Percentiles rank a stretch among this genome's conserved stretches.
Evolutionary conservation across 2,797 vertebrate genomes (phyloP).

Genomic region (Crocidura indochinensis): DNA sequence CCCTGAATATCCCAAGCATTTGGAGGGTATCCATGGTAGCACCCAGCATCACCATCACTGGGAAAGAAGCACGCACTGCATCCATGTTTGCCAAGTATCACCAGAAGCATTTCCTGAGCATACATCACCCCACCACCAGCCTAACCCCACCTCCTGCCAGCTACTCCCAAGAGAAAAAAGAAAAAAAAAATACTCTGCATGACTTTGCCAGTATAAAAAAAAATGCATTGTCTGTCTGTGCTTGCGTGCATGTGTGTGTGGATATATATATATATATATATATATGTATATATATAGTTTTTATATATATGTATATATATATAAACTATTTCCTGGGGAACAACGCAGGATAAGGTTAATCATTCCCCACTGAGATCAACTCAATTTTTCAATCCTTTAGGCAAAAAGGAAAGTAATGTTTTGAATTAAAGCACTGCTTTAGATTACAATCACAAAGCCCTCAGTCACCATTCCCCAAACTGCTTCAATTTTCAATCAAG

Average conservation of each 20-base stretch:
- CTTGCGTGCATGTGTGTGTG: neutral
- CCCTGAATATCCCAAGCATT: no score
- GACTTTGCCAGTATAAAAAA: neutral
- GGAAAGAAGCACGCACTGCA: no score
- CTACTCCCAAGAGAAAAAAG: constrained; percentile 3
- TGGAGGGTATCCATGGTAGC: no score
- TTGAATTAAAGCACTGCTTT: constrained; percentile 64
- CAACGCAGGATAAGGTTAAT: constrained; percentile 23
- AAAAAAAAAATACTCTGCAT: constrained; percentile 32
- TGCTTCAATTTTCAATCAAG: constrained; percentile 56
- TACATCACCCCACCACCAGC: no score
- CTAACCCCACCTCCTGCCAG: no score
- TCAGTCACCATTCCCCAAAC: constrained; percentile 27
- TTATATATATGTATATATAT: neutral
- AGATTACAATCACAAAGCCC: constrained; percentile 39
- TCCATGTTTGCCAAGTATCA: no score
- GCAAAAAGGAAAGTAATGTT: constrained; percentile 35
- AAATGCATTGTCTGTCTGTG: neutral
- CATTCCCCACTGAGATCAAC: neutral
- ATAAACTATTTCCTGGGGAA: constrained; percentile 28
- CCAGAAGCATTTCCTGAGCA: no score
- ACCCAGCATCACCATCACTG: no score
- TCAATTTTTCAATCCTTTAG: constrained; percentile 38
- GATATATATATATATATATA: neutral
- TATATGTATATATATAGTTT: neutral